Evolutionary conservation across 2,113 vertebrate genomes (phyloP).

Genomic region (Corvus hawaiiensis): DNA sequence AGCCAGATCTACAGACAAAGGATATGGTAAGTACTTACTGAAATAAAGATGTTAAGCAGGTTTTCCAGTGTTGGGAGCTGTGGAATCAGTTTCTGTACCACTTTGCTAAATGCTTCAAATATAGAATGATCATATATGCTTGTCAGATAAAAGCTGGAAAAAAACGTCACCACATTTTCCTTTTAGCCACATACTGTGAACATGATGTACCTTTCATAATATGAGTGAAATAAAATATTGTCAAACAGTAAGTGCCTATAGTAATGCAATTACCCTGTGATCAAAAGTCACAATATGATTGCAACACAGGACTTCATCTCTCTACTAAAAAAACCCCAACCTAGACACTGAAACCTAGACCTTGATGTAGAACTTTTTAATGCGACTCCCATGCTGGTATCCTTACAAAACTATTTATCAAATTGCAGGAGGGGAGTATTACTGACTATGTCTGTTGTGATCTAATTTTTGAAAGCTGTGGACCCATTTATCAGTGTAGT

Average conservation of each 20-base stretch:
- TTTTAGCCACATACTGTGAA: conserved; percentile 39
- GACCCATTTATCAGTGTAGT: not conserved
- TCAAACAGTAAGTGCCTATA: conserved; percentile 26
- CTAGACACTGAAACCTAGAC: not conserved
- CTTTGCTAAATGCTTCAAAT: conserved; percentile 92
- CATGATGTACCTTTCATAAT: conserved; percentile 41
- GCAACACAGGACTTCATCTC: not conserved
- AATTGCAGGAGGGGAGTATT: not conserved
- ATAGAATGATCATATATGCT: conserved; percentile 92
- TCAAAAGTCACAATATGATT: not conserved
- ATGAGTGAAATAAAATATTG: conserved; percentile 27
- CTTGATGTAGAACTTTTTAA: not conserved
- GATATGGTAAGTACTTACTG: conserved; percentile 76
- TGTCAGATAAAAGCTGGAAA: conserved; percentile 87
- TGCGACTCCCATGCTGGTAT: not conserved
- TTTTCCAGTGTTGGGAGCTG: conserved; percentile 89
- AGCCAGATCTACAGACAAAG: not conserved
- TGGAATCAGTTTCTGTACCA: conserved; percentile 90
- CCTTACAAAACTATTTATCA: not conserved
- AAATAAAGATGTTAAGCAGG: conserved; percentile 90
- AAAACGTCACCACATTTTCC: conserved; percentile 63
- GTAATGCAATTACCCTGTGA: not conserved
- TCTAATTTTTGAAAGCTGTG: not conserved
- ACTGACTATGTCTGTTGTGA: not conserved
- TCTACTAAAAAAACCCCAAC: not conserved